These are phyloP conservation scores for Listronotus oregonensis DNA, from an alignment of 1,140 invertebrate species.

Conservation along the genomic window DNA sequence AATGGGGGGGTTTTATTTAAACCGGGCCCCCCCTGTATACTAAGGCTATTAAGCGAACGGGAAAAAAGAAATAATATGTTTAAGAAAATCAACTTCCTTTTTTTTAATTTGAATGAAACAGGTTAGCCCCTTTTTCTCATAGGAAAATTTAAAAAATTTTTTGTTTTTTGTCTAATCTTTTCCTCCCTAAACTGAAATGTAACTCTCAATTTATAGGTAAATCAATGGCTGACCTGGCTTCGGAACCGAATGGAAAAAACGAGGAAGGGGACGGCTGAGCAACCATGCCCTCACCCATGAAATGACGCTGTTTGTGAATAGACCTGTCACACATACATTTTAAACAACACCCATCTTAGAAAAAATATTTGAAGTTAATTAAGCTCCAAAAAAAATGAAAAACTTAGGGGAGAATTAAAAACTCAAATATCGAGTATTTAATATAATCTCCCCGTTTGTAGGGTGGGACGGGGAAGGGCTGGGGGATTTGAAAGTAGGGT, in stretches of 20 bases:
- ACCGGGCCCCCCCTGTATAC: too few species aligned
- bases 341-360: slow-evolving; percentile 23
- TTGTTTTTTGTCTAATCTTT: too few species aligned
- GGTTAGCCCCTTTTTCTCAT: too few species aligned
- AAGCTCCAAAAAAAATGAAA: slow-evolving; percentile 19
- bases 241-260: slow-evolving; percentile 91
- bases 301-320: not conserved
- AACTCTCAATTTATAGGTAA: slow-evolving; percentile 68
- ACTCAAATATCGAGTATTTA: not conserved
- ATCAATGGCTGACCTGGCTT: slow-evolving; percentile 95
- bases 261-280: slow-evolving; percentile 77
- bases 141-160: too few species aligned
- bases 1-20: too few species aligned
- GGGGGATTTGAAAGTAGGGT: slow-evolving; percentile 16
- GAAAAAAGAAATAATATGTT: too few species aligned
- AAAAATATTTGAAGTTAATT: slow-evolving; percentile 5
- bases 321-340: slow-evolving; percentile 9
- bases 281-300: not conserved
- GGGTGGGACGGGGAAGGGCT: not conserved
- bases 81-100: too few species aligned
- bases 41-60: too few species aligned
- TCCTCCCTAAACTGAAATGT: slow-evolving; percentile 26
- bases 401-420: slow-evolving; percentile 14
- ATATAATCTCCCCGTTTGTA: not conserved
- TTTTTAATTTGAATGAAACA: too few species aligned